Evolutionary conservation across 2,797 vertebrate species (phyloP).

Genomic region (Prunella strophiata): DNA sequence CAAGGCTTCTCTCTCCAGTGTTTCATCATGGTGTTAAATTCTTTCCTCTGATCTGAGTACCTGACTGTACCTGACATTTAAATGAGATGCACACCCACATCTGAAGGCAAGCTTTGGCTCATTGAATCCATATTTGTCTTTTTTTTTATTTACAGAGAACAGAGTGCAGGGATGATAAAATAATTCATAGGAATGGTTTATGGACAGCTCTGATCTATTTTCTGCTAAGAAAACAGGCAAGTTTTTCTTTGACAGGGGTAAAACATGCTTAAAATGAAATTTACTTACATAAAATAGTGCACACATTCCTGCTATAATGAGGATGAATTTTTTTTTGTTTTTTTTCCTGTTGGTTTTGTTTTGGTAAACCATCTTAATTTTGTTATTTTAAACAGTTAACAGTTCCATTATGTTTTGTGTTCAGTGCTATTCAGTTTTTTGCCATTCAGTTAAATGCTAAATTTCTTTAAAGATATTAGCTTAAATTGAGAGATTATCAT

Average conservation of each 20-base stretch:
- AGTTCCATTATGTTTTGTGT: background rate
- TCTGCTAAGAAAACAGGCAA: background rate
- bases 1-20: background rate
- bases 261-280: background rate
- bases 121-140: background rate
- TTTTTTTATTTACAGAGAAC: constrained; percentile 15
- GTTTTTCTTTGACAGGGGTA: background rate
- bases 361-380: background rate
- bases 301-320: background rate
- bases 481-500: background rate
- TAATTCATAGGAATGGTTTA: background rate
- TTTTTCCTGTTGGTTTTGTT: background rate
- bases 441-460: no score
- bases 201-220: background rate
- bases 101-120: background rate
- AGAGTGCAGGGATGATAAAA: background rate
- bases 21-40: background rate
- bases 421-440: no score
- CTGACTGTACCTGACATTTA: constrained; percentile 42
- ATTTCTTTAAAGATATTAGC: background rate
- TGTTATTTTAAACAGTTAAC: background rate
- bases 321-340: background rate
- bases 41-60: background rate
- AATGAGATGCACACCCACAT: background rate
- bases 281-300: background rate